These are phyloP conservation scores for Gibbula magus DNA, from an alignment of 2,888 invertebrate genomes.

Conservation along the genomic window DNA sequence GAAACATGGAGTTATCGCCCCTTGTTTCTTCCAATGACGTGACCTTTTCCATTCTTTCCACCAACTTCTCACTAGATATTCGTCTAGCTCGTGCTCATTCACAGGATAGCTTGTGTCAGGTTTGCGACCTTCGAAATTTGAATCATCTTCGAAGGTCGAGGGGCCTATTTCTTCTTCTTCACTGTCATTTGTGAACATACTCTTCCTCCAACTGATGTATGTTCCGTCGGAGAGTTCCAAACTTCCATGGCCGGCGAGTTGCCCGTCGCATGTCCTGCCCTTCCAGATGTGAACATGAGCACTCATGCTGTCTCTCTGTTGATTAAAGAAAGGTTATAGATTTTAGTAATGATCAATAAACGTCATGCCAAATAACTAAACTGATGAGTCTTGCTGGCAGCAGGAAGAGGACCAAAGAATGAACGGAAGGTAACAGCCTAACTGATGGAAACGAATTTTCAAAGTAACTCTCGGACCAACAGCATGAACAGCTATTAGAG, in stretches of 20 bases:
- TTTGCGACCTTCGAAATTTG: not conserved
- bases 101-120: not conserved
- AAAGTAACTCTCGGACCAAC: too few species aligned
- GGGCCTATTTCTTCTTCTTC: not conserved
- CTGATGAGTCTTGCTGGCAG: too few species aligned
- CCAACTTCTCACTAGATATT: not conserved
- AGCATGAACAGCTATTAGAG: too few species aligned
- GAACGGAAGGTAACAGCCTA: too few species aligned
- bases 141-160: not conserved
- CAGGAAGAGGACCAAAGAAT: too few species aligned
- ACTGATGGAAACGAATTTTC: too few species aligned
- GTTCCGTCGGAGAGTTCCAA: constrained; percentile 11
- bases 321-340: too few species aligned
- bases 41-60: constrained; percentile 6
- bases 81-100: not conserved
- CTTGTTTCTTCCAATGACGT: constrained; percentile 7
- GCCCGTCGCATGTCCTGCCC: not conserved
- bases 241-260: not conserved
- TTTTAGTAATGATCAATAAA: too few species aligned
- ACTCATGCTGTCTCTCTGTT: not conserved
- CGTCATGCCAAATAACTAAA: too few species aligned
- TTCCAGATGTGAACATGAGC: not conserved
- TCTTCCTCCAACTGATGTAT: constrained; percentile 18
- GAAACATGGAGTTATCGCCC: constrained; percentile 25
- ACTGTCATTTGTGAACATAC: not conserved